A percentile compares a stretch with the other conserved stretches of the same genome.
These are phyloP conservation scores for Zosterops lateralis DNA, from an alignment of 2,113 vertebrate genomes.

Conservation along the genomic window DNA sequence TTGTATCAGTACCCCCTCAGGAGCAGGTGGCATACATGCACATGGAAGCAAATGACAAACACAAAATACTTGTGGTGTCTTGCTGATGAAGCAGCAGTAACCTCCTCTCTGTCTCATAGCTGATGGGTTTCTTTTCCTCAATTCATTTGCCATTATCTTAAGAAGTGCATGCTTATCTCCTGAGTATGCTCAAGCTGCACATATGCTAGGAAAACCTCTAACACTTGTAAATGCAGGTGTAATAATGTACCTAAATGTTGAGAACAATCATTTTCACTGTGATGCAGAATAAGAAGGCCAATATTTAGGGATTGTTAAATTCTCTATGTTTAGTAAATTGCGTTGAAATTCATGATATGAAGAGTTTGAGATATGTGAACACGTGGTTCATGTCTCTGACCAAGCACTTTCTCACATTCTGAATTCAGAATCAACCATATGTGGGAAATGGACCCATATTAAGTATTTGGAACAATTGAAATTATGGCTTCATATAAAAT, in stretches of 20 bases:
- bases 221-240: background rate
- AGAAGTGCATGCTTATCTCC: background rate
- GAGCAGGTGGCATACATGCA: background rate
- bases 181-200: background rate
- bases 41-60: background rate
- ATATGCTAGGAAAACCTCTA: background rate
- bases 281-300: background rate
- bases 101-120: background rate
- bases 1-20: background rate
- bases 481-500: background rate
- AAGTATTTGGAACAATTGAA: background rate
- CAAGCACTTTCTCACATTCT: background rate
- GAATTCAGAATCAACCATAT: background rate
- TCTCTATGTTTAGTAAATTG: background rate
- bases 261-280: fast-evolving
- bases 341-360: background rate
- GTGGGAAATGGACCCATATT: background rate
- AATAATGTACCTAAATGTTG: background rate
- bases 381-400: background rate
- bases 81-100: background rate
- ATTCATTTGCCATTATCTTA: background rate
- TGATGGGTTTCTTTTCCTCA: background rate
- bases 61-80: background rate
- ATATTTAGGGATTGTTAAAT: background rate
- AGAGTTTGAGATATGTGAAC: background rate